A percentile compares a stretch with the other conserved stretches of the same genome.
phyloP scores from a whole-genome alignment of 64 coral and sea anemone species.

The Actinia tenebrosa region DNA sequence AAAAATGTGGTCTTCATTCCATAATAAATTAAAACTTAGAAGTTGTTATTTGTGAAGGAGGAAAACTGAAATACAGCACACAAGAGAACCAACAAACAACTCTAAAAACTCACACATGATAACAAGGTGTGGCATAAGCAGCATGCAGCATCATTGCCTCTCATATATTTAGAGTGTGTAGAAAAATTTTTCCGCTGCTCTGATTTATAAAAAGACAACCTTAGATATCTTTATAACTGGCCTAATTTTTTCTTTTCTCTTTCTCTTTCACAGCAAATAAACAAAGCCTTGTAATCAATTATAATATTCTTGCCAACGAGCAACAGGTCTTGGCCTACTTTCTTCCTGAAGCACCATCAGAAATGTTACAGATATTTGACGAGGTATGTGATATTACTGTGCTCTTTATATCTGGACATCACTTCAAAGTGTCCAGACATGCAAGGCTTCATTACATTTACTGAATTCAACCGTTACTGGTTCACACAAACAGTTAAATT shows the following conservation, averaged over 20 bases:
- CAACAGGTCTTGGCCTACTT: constrained; percentile 96
- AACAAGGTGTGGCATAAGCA: not conserved
- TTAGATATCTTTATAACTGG: not conserved
- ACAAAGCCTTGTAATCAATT: constrained; percentile 92
- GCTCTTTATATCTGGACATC: no score
- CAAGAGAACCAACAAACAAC: no score
- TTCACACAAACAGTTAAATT: no score
- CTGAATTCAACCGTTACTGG: no score
- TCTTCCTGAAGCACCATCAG: constrained; percentile 90
- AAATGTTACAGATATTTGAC: constrained; percentile 96
- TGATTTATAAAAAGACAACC: not conserved
- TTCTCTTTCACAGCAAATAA: constrained; percentile 67
- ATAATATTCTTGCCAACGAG: constrained; percentile 95
- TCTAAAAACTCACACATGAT: no score
- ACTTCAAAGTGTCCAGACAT: no score
- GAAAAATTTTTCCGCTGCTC: not conserved
- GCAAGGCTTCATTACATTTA: not conserved
- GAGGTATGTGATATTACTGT: constrained; percentile 47
- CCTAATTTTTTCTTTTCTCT: not conserved
- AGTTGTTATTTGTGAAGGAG: no score
- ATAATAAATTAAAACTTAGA: no score
- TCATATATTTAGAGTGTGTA: not conserved
- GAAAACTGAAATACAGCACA: no score
- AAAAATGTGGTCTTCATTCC: no score
- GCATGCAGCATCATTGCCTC: no score